phyloP scores from a whole-genome alignment of 2,888 invertebrate species.

The Morpho achilles region DNA sequence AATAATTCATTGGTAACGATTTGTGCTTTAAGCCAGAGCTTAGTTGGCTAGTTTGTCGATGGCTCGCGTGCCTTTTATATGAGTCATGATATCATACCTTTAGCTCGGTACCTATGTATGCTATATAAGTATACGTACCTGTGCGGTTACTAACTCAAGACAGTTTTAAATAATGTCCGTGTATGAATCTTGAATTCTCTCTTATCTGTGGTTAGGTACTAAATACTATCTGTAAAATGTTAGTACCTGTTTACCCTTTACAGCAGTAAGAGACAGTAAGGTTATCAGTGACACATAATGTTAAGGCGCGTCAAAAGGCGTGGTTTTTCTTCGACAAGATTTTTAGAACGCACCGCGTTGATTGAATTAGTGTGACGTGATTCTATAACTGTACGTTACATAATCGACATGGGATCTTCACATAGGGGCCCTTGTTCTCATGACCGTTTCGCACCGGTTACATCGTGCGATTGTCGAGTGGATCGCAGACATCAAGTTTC shows the following conservation, averaged over 20 bases:
- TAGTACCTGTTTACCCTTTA: conserved; percentile 37
- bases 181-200: no score
- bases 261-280: conserved; percentile 40
- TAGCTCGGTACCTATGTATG: conserved; percentile 61
- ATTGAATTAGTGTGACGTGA: conserved; percentile 62
- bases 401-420: conserved; percentile 64
- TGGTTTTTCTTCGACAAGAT: conserved; percentile 16
- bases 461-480: conserved; percentile 43
- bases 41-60: conserved; percentile 35
- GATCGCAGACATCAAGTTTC: conserved; percentile 48
- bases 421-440: conserved; percentile 58
- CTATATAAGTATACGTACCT: conserved; percentile 32
- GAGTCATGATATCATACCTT: conserved; percentile 57
- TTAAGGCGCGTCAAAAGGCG: conserved; percentile 39
- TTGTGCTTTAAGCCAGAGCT: conserved; percentile 1
- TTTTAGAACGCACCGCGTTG: conserved; percentile 24
- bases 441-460: conserved; percentile 37
- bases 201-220: no score
- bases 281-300: conserved; percentile 41
- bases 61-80: conserved; percentile 59
- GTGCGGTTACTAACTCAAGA: neutral
- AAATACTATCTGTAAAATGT: no score
- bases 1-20: neutral
- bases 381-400: conserved; percentile 64
- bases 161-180: neutral